Evolutionary conservation across 30 jellyfish, hydroid and myxozoan species (phyloP).

Genomic region (Aurelia sp.): DNA sequence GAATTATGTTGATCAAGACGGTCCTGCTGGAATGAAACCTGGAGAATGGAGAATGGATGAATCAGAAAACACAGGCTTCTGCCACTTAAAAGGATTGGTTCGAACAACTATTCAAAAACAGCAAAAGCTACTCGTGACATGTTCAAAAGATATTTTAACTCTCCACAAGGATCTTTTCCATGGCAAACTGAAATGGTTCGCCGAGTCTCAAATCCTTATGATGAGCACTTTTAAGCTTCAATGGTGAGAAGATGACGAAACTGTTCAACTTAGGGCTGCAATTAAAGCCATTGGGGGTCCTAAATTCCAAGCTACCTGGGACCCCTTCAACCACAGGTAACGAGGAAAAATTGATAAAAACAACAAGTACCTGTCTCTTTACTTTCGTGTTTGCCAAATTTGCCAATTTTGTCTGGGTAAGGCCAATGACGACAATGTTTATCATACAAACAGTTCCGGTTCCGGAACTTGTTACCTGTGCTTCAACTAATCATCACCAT

Average conservation of each 20-base stretch:
- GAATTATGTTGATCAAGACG: conserved; percentile 42
- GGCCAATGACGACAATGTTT: too few species aligned
- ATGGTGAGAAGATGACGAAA: not conserved
- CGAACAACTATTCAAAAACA: not conserved
- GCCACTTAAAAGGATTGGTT: not conserved
- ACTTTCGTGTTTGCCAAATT: too few species aligned
- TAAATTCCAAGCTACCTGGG: too few species aligned
- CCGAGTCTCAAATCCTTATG: not conserved
- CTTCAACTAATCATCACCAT: too few species aligned
- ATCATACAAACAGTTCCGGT: too few species aligned
- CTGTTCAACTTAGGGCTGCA: not conserved
- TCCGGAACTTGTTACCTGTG: too few species aligned
- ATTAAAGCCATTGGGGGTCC: not conserved
- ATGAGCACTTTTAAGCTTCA: not conserved
- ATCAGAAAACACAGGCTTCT: not conserved
- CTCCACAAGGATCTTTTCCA: conserved; percentile 8
- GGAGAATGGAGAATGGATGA: conserved; percentile 19
- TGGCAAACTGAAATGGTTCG: conserved; percentile 10
- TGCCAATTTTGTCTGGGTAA: too few species aligned
- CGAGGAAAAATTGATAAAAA: too few species aligned
- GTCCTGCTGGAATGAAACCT: not conserved
- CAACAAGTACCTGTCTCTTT: too few species aligned
- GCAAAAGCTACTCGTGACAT: not conserved
- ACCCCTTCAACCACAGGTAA: too few species aligned
- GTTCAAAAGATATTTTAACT: conserved; percentile 5